Evolutionary conservation across 2,797 vertebrate species (phyloP), one percentile per base, ranked within the genome.

Genomic region (Protonibea diacanthus): DNA sequence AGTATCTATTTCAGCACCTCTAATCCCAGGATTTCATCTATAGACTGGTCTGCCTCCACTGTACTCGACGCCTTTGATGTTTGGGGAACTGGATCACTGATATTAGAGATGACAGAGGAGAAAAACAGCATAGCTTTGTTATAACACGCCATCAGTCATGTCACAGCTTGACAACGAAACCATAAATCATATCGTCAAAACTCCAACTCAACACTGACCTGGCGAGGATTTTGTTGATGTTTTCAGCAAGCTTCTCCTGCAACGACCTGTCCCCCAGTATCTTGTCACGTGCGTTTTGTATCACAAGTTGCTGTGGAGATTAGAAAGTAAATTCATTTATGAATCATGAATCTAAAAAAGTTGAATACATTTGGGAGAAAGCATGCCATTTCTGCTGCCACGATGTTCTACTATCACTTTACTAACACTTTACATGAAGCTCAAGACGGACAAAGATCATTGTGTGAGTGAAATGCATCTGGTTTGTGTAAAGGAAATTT

Each of bases 191-290:
- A 60, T 40, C 2, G 33, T 21, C 3, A 4, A 44, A 4, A 17
- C 0, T 59, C 6, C 6, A 40, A 18, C 20, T n/a, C 3, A 33
- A 40, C 14, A 56, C 73, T 95, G 95, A 99, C 98, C 96, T 98
- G 71, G 95, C 95, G 64, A 99, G 94, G 90, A 99, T 97, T 94
- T 98, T 99, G 93, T 99, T 99, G 82, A 99, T 99, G 88, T 99
- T 99, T 94, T 99, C 97, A 86, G 98, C 98, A 20, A 99, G 96
- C 76, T 99, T 99, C 92, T 99, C 98, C 91, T 99, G 98, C 85
- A 99, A 94, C 20, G 96, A 97, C 80, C 97, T 95, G 93, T 99
- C 97, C 69, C 96, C 97, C 85, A 99, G 78, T 86, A 99, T 99
- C 94, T 97, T 99, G 90, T 99, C 97, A 81, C 98, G 95, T 73